Evolutionary conservation across 2,888 invertebrate species (phyloP).

Genomic region (Drosophila antonietae): DNA sequence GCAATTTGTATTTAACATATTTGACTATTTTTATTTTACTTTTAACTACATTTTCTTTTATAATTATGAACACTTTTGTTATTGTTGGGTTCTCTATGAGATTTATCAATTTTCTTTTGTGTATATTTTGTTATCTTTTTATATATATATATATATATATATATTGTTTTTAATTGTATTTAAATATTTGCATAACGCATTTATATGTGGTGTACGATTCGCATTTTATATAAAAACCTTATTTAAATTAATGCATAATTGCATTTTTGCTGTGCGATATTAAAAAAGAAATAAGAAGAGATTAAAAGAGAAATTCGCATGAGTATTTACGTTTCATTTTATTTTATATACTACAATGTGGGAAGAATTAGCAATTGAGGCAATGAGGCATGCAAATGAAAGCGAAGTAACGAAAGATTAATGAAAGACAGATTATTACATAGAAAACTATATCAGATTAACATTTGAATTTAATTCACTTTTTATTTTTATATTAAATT

Average conservation of each 20-base stretch:
- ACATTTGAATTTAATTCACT: not conserved
- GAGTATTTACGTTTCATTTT: slow-evolving; percentile 48
- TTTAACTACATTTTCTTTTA: slow-evolving; percentile 52
- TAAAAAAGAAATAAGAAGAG: slow-evolving; percentile 37
- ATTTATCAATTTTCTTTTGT: slow-evolving; percentile 17
- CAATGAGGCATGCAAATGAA: slow-evolving; percentile 12
- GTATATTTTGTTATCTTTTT: slow-evolving; percentile 23
- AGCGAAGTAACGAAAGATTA: slow-evolving; percentile 9
- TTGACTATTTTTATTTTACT: slow-evolving; percentile 26
- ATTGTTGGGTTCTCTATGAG: slow-evolving; percentile 43
- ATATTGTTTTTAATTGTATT: slow-evolving; percentile 33
- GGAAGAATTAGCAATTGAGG: slow-evolving; percentile 2
- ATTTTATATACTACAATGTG: slow-evolving; percentile 21
- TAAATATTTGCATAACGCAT: slow-evolving; percentile 64
- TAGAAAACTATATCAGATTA: not conserved
- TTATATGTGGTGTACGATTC: slow-evolving; percentile 48
- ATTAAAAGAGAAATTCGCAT: slow-evolving; percentile 51
- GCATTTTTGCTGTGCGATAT: slow-evolving; percentile 55
- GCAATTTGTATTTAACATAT: slow-evolving; percentile 54
- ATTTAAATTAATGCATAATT: slow-evolving; percentile 56
- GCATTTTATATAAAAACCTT: slow-evolving; percentile 27
- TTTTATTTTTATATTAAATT: not conserved
- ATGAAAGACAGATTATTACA: not conserved
- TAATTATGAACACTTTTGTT: slow-evolving; percentile 70
- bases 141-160: not conserved